Percentiles rank a stretch among this genome's conserved stretches.
These are phyloP conservation scores for Decapterus maruadsi DNA, from an alignment of 2,797 vertebrate genomes.

Conservation along the genomic window DNA sequence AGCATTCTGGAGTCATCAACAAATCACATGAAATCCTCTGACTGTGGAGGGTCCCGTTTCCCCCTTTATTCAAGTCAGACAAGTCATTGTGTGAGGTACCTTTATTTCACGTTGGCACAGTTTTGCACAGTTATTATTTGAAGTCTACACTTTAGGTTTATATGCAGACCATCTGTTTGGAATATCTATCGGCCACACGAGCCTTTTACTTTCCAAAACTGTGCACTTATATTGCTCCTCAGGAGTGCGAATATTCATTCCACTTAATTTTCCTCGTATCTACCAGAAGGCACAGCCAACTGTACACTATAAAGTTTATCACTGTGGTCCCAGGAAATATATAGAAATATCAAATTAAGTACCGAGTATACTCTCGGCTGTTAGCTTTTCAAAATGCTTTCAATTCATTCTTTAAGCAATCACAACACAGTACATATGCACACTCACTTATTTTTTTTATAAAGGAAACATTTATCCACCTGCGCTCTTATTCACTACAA, in stretches of 20 bases:
- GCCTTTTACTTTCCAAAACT: constrained; percentile 60
- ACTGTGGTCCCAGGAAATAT: constrained; percentile 30
- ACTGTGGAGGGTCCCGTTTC: constrained; percentile 49
- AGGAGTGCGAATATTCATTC: constrained; percentile 55
- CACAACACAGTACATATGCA: background rate
- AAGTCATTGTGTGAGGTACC: constrained; percentile 27
- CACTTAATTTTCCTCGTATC: constrained; percentile 47
- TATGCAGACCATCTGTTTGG: constrained; percentile 60
- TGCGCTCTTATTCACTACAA: constrained; percentile 21
- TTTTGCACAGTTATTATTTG: constrained; percentile 29
- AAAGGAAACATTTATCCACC: constrained; percentile 33
- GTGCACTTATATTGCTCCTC: constrained; percentile 43
- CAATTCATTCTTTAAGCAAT: constrained; percentile 30
- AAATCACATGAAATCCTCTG: constrained; percentile 48
- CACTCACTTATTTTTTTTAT: constrained; percentile 10
- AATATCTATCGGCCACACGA: constrained; percentile 59
- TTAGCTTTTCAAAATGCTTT: constrained; percentile 31
- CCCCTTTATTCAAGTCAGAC: constrained; percentile 29
- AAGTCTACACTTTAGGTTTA: constrained; percentile 51
- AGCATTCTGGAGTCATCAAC: constrained; percentile 65
- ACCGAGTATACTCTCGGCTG: constrained; percentile 2
- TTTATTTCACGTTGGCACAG: constrained; percentile 29
- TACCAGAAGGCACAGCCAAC: constrained; percentile 52
- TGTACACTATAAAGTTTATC: constrained; percentile 48
- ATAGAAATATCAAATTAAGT: constrained; percentile 35